Evolutionary conservation across 2,797 vertebrate genomes (phyloP).

Genomic region (Acipenser transmontanus): DNA sequence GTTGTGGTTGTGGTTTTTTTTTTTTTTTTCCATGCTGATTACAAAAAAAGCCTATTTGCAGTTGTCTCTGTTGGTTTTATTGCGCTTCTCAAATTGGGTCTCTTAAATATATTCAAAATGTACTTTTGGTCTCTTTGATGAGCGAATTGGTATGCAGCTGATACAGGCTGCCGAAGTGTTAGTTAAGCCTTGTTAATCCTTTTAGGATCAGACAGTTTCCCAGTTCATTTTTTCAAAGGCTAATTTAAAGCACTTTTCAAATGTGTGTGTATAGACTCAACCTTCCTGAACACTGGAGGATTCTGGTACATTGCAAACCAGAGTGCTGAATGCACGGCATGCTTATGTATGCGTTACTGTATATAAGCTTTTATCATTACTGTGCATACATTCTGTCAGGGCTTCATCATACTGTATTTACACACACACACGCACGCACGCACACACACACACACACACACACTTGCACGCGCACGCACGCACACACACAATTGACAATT

Average conservation of each 20-base stretch:
- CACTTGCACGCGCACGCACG: background rate
- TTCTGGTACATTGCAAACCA: slow-evolving; percentile 21
- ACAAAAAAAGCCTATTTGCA: too few relatives aligned
- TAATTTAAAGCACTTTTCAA: slow-evolving; percentile 24
- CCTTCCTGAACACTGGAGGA: slow-evolving; percentile 15
- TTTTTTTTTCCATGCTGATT: too few relatives aligned
- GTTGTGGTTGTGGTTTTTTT: too few relatives aligned
- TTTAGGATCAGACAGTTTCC: slow-evolving; percentile 28
- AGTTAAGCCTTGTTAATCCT: slow-evolving; percentile 23
- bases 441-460: background rate
- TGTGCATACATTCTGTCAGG: slow-evolving; percentile 15
- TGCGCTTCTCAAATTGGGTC: too few relatives aligned
- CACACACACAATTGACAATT: slow-evolving; percentile 19
- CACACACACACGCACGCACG: background rate
- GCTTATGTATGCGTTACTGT: slow-evolving; percentile 21
- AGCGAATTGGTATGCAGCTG: slow-evolving; percentile 36
- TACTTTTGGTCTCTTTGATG: slow-evolving; percentile 27
- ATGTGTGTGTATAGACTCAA: slow-evolving; percentile 23
- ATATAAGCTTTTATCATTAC: slow-evolving; percentile 38
- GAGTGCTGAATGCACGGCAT: slow-evolving; percentile 34
- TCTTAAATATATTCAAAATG: slow-evolving; percentile 2
- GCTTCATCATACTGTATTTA: background rate
- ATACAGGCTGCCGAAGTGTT: slow-evolving; percentile 30
- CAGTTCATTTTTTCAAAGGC: slow-evolving; percentile 22
- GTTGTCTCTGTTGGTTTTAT: too few relatives aligned